These are phyloP conservation scores for Hypsopygia costalis DNA, from an alignment of 2,888 invertebrate genomes.

Conservation along the genomic window DNA sequence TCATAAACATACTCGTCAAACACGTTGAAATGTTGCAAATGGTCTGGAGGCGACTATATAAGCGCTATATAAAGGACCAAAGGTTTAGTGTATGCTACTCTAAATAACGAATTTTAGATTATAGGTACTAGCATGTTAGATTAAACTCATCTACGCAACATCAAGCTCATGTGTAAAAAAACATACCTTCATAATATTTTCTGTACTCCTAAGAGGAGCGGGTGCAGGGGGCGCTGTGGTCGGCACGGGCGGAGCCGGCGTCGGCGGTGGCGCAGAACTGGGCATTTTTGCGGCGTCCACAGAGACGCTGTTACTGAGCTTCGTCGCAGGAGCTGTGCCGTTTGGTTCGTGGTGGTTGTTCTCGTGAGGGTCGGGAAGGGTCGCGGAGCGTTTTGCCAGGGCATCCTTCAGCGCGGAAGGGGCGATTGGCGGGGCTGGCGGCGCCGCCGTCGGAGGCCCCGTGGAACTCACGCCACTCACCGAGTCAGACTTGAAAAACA, in stretches of 20 bases:
- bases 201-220: constrained; percentile 63
- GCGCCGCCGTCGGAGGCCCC: constrained; percentile 59
- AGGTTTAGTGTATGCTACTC: too few species aligned
- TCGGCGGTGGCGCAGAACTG: constrained; percentile 61
- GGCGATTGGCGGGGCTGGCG: constrained; percentile 67
- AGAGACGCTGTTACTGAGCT: constrained; percentile 67
- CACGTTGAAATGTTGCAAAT: too few species aligned
- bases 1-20: too few species aligned
- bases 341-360: constrained; percentile 76
- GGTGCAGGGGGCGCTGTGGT: constrained; percentile 50
- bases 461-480: constrained; percentile 61
- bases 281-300: constrained; percentile 60
- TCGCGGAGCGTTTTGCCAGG: constrained; percentile 65
- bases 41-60: too few species aligned
- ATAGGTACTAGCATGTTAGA: too few species aligned
- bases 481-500: constrained; percentile 89
- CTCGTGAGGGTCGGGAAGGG: constrained; percentile 65
- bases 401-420: constrained; percentile 76
- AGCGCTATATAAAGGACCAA: too few species aligned
- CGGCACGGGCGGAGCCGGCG: constrained; percentile 71
- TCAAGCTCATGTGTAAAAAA: too few species aligned
- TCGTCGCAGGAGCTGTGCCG: constrained; percentile 46
- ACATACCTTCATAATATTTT: constrained; percentile 69
- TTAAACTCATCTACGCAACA: too few species aligned
- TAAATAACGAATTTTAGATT: too few species aligned